A percentile compares a stretch with the other conserved stretches of the same genome.
These are phyloP conservation scores for Opisthocomus hoazin DNA, from an alignment of 2,113 vertebrate species.

Conservation along the genomic window DNA sequence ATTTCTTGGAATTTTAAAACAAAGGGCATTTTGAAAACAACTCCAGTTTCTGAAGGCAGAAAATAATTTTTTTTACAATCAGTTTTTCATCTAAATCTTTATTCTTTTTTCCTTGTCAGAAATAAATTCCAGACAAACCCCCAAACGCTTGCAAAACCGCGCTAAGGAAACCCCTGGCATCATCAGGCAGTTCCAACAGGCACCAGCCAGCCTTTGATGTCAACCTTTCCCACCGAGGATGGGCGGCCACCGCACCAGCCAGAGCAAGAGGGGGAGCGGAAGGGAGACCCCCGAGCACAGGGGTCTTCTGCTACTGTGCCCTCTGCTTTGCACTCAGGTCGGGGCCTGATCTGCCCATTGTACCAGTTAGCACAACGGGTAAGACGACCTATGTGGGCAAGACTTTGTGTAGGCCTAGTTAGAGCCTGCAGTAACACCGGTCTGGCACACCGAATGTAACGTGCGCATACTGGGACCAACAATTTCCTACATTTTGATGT, in stretches of 20 bases:
- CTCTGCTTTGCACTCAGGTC: not conserved
- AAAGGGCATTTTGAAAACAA: not conserved
- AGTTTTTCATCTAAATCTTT: not conserved
- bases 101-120: not conserved
- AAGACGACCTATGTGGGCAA: not conserved
- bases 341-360: not conserved
- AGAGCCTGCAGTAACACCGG: not conserved
- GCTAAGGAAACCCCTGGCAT: not conserved
- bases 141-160: not conserved
- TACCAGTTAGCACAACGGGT: not conserved
- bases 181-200: not conserved
- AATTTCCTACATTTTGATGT: not conserved
- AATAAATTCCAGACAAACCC: not conserved
- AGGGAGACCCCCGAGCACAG: not conserved
- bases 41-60: not conserved
- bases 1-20: not conserved
- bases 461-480: rapidly evolving
- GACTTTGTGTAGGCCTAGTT: not conserved
- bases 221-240: rapidly evolving
- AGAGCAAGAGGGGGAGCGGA: not conserved
- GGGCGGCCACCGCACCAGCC: rapidly evolving
- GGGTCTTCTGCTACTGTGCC: not conserved
- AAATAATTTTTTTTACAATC: not conserved
- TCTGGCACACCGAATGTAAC: not conserved
- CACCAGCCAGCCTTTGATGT: not conserved